Conservation (phyloP, 2,113 vertebrate genomes). For the Varanus komodoensis region DNA sequence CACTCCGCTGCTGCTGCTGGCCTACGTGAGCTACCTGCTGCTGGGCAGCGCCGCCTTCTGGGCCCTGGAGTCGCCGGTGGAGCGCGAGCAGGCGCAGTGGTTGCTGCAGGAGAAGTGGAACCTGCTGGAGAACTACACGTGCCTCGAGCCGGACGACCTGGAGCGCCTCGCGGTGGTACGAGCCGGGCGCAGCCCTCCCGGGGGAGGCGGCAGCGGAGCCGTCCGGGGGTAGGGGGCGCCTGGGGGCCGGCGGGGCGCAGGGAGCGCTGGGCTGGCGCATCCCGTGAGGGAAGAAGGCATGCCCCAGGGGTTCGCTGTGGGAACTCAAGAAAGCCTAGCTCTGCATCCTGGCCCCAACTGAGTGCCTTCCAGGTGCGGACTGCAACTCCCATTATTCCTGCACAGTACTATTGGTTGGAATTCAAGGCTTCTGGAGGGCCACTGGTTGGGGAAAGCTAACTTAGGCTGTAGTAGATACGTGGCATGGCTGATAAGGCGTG, state of each 20-base stretch:
- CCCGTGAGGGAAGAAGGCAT: background rate
- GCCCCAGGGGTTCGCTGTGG: background rate
- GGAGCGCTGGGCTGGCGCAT: too few relatives aligned
- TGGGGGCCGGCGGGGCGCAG: too few relatives aligned
- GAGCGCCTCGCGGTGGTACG: constrained; percentile 82
- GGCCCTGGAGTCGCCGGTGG: constrained; percentile 81
- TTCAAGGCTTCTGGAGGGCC: too few relatives aligned
- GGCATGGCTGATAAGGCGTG: too few relatives aligned
- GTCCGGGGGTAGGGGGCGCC: background rate
- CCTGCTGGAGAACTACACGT: constrained; percentile 78
- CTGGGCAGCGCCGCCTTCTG: constrained; percentile 85
- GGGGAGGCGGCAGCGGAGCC: background rate
- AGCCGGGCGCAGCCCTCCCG: background rate
- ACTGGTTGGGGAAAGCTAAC: too few relatives aligned
- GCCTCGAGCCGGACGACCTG: constrained; percentile 76
- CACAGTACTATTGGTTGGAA: too few relatives aligned
- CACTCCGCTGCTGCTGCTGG: constrained; percentile 76
- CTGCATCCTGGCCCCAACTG: too few relatives aligned
- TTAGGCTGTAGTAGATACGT: background rate
- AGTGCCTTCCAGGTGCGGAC: too few relatives aligned
- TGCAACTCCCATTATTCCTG: too few relatives aligned
- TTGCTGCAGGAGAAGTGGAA: constrained; percentile 69
- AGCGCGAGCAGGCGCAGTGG: constrained; percentile 39
- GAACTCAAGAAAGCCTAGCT: background rate
- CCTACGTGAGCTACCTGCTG: constrained; percentile 83